Conservation (phyloP, 2,113 vertebrate species). For the Cheilinus undulatus region DNA sequence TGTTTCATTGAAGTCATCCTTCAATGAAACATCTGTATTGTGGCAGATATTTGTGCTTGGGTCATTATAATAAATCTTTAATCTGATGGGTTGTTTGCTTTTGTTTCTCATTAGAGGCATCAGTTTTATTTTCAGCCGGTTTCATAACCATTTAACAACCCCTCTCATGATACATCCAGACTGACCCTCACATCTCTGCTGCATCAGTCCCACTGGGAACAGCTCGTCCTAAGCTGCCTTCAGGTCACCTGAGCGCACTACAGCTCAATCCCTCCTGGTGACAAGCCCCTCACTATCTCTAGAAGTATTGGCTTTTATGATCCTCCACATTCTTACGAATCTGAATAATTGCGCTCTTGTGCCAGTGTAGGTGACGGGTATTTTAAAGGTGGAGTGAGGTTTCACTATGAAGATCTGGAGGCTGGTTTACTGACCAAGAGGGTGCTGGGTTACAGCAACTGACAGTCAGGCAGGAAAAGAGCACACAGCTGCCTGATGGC, state of each 20-base stretch:
- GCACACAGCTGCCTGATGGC: constrained; percentile 77
- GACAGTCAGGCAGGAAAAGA: constrained; percentile 77
- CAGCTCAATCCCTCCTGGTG: neutral
- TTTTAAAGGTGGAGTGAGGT: constrained; percentile 6
- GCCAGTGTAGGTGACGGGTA: neutral
- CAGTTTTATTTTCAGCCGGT: too few relatives aligned
- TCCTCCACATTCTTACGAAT: neutral
- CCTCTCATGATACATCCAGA: too few relatives aligned
- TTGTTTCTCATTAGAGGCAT: too few relatives aligned
- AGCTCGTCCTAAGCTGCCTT: constrained; percentile 28
- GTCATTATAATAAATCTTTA: too few relatives aligned
- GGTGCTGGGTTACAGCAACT: constrained; percentile 53
- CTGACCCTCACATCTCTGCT: neutral
- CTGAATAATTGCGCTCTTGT: neutral
- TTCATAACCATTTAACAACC: too few relatives aligned
- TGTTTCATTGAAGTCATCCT: too few relatives aligned
- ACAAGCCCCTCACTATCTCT: neutral
- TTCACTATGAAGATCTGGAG: neutral
- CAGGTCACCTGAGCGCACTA: constrained; percentile 29
- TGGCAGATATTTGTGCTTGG: too few relatives aligned
- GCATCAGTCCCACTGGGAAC: constrained; percentile 32
- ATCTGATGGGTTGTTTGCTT: too few relatives aligned
- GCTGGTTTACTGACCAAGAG: constrained; percentile 52
- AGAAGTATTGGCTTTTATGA: neutral
- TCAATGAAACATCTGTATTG: too few relatives aligned